These are phyloP conservation scores for Scolanthus callimorphus DNA, from an alignment of 92 coral and sea anemone genomes.

Conservation along the genomic window DNA sequence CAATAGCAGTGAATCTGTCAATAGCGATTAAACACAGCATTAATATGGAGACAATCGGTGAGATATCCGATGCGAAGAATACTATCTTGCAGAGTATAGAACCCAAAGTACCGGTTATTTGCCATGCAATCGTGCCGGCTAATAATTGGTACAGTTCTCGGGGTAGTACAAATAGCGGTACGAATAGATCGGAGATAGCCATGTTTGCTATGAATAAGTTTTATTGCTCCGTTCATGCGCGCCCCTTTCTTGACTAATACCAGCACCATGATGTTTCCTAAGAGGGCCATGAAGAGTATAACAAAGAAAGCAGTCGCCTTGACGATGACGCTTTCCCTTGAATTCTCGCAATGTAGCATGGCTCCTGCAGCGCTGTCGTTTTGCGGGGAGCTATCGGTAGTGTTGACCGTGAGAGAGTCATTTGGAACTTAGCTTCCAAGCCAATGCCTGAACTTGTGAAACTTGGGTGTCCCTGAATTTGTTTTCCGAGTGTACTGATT, in stretches of 20 bases:
- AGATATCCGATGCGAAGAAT: constrained; percentile 16
- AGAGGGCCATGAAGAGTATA: constrained; percentile 3
- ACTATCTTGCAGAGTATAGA: constrained; percentile 16
- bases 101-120: constrained; percentile 10
- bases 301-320: constrained; percentile 2
- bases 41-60: constrained; percentile 21
- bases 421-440: too few species aligned
- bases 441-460: too few species aligned
- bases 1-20: constrained; percentile 22
- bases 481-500: too few species aligned
- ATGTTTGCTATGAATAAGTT: constrained; percentile 22
- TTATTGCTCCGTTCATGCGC: constrained; percentile 10
- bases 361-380: too few species aligned
- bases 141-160: constrained; percentile 10
- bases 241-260: constrained; percentile 5
- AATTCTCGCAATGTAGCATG: background rate
- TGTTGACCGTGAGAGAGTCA: too few species aligned
- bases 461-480: too few species aligned
- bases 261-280: constrained; percentile 24
- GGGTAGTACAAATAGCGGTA: constrained; percentile 14
- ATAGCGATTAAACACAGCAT: constrained; percentile 17
- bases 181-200: constrained; percentile 33
- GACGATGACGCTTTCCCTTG: background rate
- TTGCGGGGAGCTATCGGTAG: too few species aligned
- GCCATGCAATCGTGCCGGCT: constrained; percentile 14